phyloP scores from a whole-genome alignment of 2,113 vertebrate genomes.

The Hemichromis elongatus region DNA sequence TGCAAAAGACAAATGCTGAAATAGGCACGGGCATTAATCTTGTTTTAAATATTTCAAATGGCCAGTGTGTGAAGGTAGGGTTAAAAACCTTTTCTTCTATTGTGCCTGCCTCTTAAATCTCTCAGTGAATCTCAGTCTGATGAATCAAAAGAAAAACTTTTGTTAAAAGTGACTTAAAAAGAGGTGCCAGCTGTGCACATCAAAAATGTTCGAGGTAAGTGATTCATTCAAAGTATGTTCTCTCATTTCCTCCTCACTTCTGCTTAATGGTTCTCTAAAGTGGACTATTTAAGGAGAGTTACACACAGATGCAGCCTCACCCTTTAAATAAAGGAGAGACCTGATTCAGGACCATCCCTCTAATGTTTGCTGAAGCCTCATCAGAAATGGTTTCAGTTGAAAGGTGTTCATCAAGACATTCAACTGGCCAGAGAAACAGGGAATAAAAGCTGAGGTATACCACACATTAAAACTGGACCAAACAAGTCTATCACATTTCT shows the following conservation, averaged over 20 bases:
- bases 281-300: neutral
- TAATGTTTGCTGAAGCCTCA: neutral
- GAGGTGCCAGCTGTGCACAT: neutral
- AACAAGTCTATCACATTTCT: neutral
- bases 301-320: neutral
- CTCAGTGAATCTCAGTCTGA: neutral
- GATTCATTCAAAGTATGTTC: neutral
- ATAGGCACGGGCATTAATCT: neutral
- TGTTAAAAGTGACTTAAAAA: neutral
- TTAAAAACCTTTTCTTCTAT: neutral
- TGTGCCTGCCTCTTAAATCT: neutral
- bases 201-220: neutral
- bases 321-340: neutral
- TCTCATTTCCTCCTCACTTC: neutral
- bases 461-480: neutral
- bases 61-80: neutral
- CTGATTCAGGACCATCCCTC: neutral
- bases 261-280: neutral
- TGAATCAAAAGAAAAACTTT: neutral
- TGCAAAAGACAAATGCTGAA: neutral
- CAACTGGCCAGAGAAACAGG: too few relatives aligned
- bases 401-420: neutral
- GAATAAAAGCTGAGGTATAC: too few relatives aligned
- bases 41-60: neutral
- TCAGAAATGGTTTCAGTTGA: neutral